Evolutionary conservation across 2,797 vertebrate species (phyloP), one percentile per base, ranked within the genome.

Genomic region (Tenualosa thibaudeaui): DNA sequence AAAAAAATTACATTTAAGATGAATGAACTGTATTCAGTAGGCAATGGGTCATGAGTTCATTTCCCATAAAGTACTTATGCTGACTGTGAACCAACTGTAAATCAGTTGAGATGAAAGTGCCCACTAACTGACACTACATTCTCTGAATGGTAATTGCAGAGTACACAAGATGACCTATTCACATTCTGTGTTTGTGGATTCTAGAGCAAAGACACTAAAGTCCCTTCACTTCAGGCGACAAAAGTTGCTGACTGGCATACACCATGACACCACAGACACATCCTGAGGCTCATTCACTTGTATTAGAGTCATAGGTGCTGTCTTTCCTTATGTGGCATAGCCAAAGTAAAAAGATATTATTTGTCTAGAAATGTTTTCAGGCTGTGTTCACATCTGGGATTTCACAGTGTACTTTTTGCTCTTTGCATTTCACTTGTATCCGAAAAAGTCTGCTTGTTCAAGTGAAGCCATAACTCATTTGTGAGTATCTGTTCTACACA

Each of bases 291-390:
- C 46, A 17, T 19, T 78, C 37, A 78, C 19, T 46, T 78, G 17
- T 40, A 78, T 75, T 37, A 78, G 15, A 78, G 71, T 17, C 6
- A 5, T 43, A 19, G 31, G 65, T 40, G 15, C 24, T 82, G 26
- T 82, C 31, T 71, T 22, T 49, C 81, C 62, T 43, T 50, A 87
- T 81, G 89, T 91, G 88, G 89, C 86, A 90, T 82, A 83, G 43
- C 51, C 86, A 84, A 81, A 89, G 86, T 88, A 60, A 90, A 90
- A 92, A 88, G 58, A 62, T 90, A 89, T 92, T 90, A 90, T 92
- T 90, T 90, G 87, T 92, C 91, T 89, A 90, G 87, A 86, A 84
- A 58, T 86, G 86, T 82, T 89, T 91, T 71, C 84, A 87, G 88
- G 88, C 88, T 84, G 78, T 90, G 88, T 89, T 89, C 88, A 85